Conservation (phyloP, 2,797 vertebrate species). For the Enteromius unitaeniatus region DNA sequence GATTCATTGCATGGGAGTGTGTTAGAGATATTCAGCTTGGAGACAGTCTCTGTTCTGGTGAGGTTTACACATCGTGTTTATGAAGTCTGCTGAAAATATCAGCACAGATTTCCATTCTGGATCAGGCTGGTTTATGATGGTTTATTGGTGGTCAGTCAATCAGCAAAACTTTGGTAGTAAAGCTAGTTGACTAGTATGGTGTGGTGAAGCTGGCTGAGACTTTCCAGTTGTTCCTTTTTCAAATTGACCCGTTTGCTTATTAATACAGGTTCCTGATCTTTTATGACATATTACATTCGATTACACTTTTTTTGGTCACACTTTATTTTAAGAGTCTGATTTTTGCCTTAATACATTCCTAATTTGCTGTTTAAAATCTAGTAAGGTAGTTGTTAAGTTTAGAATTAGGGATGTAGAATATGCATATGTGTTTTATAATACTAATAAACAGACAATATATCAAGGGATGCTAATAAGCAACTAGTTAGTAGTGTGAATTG, state of each 20-base stretch:
- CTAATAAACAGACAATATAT: background rate
- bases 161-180: background rate
- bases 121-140: background rate
- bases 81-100: background rate
- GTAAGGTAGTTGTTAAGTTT: background rate
- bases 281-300: background rate
- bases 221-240: background rate
- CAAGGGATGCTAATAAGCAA: background rate
- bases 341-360: background rate
- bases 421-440: background rate
- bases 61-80: background rate
- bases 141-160: background rate
- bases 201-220: background rate
- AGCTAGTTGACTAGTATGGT: background rate
- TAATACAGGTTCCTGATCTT: background rate
- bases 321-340: background rate
- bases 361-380: background rate
- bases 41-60: background rate
- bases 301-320: background rate
- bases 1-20: constrained; percentile 11
- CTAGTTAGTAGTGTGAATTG: background rate
- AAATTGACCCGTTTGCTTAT: background rate
- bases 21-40: background rate
- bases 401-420: background rate
- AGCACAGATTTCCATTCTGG: background rate